Percentiles rank a stretch among this genome's conserved stretches.
These are phyloP conservation scores for Platyrinchus mystaceus DNA, from an alignment of 2,797 vertebrate species.

Conservation along the genomic window DNA sequence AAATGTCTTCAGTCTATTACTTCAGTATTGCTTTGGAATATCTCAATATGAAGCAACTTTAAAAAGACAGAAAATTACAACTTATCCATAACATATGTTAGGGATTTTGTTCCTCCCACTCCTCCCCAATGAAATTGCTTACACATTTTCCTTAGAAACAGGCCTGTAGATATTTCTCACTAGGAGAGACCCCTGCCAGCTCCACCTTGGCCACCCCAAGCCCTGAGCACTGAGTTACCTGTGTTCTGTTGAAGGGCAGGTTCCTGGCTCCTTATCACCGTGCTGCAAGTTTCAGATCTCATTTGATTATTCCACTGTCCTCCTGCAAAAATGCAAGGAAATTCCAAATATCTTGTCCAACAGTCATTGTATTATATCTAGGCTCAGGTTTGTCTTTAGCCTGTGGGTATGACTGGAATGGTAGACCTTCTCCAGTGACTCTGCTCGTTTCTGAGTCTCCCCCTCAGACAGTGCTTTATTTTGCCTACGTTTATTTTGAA, in stretches of 20 bases:
- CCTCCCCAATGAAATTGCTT: not conserved
- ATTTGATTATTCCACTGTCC: not conserved
- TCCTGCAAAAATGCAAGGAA: not conserved
- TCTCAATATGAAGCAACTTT: not conserved
- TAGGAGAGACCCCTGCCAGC: not conserved
- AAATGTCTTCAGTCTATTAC: not conserved
- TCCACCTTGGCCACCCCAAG: not conserved
- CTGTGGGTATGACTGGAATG: not conserved
- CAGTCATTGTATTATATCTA: not conserved
- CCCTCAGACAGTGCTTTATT: not conserved
- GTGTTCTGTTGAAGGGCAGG: accelerated
- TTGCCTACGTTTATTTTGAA: not conserved
- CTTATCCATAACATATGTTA: not conserved
- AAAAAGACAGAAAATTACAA: not conserved
- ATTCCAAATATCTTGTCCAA: not conserved
- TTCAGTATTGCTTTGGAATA: not conserved
- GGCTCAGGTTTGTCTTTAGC: not conserved
- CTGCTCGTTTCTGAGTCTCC: not conserved
- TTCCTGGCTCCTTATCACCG: not conserved
- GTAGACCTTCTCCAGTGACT: not conserved
- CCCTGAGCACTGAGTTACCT: accelerated
- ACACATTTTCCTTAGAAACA: not conserved
- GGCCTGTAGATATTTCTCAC: not conserved
- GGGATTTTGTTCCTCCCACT: not conserved
- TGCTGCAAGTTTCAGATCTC: not conserved